phyloP scores from a whole-genome alignment of 1,140 invertebrate species.

The Achroia grisella region DNA sequence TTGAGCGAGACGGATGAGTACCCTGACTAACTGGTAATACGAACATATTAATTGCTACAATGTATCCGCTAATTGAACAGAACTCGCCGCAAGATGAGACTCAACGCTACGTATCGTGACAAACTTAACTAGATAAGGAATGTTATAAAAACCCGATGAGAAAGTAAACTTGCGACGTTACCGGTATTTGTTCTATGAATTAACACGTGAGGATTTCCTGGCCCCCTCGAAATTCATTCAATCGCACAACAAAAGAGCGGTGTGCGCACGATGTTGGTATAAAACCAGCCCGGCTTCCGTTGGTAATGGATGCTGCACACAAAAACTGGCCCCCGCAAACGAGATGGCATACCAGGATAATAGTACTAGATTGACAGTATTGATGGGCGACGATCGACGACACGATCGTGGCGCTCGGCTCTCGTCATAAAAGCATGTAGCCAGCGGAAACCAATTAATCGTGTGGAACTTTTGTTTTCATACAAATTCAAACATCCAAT shows the following conservation, averaged over 20 bases:
- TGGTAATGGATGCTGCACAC: conserved; percentile 32
- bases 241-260: conserved; percentile 20
- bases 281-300: conserved; percentile 39
- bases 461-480: too few relatives aligned
- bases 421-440: too few relatives aligned
- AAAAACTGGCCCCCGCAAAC: conserved; percentile 40
- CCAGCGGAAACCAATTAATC: too few relatives aligned
- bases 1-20: conserved; percentile 11
- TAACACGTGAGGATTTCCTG: conserved; percentile 40
- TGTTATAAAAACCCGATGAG: conserved; percentile 13
- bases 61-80: conserved; percentile 29
- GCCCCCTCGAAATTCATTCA: conserved; percentile 37
- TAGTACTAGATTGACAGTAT: conserved; percentile 22
- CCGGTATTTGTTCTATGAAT: conserved; percentile 25
- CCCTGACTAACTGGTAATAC: too few relatives aligned
- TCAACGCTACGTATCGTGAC: not conserved
- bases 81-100: conserved; percentile 2
- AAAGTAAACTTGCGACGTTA: conserved; percentile 16
- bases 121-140: conserved; percentile 7
- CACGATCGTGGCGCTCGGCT: not conserved
- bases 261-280: conserved; percentile 8
- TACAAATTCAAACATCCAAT: too few relatives aligned
- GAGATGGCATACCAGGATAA: conserved; percentile 29
- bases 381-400: conserved; percentile 4
- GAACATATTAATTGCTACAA: conserved; percentile 38